phyloP scores from a whole-genome alignment of 2,888 invertebrate species.

The Epirrita christyi region DNA sequence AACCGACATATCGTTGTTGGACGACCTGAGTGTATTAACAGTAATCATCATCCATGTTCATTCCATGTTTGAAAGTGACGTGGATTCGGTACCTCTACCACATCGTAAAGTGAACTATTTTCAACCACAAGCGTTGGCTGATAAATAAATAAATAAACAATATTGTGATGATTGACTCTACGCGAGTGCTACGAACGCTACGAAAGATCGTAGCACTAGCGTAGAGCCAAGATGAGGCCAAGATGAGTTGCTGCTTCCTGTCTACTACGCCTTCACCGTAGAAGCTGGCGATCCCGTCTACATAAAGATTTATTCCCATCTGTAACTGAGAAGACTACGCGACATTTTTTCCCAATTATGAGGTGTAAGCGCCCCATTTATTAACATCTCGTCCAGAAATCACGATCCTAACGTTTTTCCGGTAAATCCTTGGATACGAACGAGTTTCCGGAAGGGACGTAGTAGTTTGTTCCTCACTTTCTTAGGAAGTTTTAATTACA shows the following conservation, averaged over 20 bases:
- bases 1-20: no score
- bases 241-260: constrained; percentile 4
- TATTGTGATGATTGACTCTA: not conserved
- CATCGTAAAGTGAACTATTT: no score
- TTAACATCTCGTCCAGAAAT: constrained; percentile 80
- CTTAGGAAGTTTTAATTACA: constrained; percentile 52
- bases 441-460: constrained; percentile 17
- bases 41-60: no score
- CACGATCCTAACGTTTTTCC: constrained; percentile 56
- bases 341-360: constrained; percentile 83
- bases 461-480: constrained; percentile 34
- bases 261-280: constrained; percentile 13
- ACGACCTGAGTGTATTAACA: no score
- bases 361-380: constrained; percentile 80
- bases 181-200: not conserved
- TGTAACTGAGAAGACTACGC: constrained; percentile 82
- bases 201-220: constrained; percentile 4
- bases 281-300: constrained; percentile 67
- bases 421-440: constrained; percentile 17
- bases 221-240: not conserved
- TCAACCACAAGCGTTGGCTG: no score
- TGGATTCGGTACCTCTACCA: no score
- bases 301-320: constrained; percentile 83
- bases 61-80: no score
- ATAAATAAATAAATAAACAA: no score